Evolutionary conservation across 1,140 invertebrate species (phyloP).

Genomic region (Drosophila rhopaloa): DNA sequence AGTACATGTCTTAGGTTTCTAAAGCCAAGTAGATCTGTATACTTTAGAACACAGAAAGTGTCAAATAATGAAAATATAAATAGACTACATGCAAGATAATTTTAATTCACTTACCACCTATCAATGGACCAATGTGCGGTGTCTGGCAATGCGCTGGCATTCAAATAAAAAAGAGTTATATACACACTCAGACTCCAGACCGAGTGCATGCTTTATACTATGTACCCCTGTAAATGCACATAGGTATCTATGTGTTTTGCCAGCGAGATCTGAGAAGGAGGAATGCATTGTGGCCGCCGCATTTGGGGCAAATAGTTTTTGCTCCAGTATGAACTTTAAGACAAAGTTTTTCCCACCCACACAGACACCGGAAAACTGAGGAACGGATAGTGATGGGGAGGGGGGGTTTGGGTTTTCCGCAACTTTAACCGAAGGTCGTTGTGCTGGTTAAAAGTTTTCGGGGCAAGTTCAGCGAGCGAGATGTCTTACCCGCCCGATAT

Average conservation of each 20-base stretch:
- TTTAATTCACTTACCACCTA: neutral
- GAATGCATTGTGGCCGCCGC: conserved; percentile 60
- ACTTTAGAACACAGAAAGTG: too few relatives aligned
- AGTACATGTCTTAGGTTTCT: too few relatives aligned
- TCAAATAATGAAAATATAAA: too few relatives aligned
- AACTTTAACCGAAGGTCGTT: conserved; percentile 80
- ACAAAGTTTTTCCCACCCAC: conserved; percentile 62
- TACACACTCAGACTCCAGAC: conserved; percentile 50
- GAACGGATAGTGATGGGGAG: neutral
- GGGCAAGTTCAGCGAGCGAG: conserved; percentile 63
- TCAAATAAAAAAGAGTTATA: conserved; percentile 77
- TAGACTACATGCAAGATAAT: neutral
- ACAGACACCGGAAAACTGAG: neutral
- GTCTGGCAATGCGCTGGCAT: conserved; percentile 48
- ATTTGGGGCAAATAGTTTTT: conserved; percentile 83
- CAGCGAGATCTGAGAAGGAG: conserved; percentile 9
- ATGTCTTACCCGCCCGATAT: neutral
- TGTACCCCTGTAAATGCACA: conserved; percentile 13
- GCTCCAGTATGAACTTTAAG: conserved; percentile 80
- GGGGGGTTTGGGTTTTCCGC: conserved; percentile 35
- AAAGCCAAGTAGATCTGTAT: too few relatives aligned
- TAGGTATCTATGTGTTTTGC: conserved; percentile 3
- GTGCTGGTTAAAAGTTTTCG: conserved; percentile 63
- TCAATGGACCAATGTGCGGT: conserved; percentile 11
- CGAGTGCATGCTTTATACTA: conserved; percentile 59